These are phyloP conservation scores for Camarhynchus parvulus DNA, from an alignment of 2,113 vertebrate species.

Conservation along the genomic window DNA sequence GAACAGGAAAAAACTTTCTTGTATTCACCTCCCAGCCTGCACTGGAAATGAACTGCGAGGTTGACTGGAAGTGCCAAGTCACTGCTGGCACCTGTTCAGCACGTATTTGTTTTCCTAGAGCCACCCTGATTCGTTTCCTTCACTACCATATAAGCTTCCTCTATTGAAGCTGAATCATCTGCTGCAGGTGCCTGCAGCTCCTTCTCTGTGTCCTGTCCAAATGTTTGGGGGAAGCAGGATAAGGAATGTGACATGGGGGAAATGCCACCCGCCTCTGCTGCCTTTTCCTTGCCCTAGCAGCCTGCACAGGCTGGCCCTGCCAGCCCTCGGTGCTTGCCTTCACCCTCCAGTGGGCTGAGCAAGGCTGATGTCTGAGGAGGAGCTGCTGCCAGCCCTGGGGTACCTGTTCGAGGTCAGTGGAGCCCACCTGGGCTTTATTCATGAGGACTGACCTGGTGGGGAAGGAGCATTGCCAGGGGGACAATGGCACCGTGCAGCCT, in stretches of 20 bases:
- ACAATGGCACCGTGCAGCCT: not conserved
- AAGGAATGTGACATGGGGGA: not conserved
- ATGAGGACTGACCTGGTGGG: constrained; percentile 21
- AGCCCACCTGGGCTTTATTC: constrained; percentile 33
- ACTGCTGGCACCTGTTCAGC: constrained; percentile 65
- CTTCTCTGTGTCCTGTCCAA: constrained; percentile 42
- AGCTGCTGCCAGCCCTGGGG: constrained; percentile 10
- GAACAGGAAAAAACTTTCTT: not conserved
- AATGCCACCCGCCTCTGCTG: not conserved
- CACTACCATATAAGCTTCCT: constrained; percentile 52
- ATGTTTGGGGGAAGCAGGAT: constrained; percentile 21
- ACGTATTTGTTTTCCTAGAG: constrained; percentile 71
- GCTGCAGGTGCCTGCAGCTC: constrained; percentile 66
- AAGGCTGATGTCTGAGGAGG: not conserved
- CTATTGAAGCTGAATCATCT: constrained; percentile 66
- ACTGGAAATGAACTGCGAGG: constrained; percentile 49
- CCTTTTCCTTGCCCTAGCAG: constrained; percentile 17
- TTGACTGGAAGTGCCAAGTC: constrained; percentile 71
- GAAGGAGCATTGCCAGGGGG: constrained; percentile 7
- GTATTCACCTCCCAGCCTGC: constrained; percentile 40
- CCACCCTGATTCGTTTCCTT: constrained; percentile 73
- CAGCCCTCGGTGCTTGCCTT: not conserved
- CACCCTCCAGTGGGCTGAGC: constrained; percentile 21
- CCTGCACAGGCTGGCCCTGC: not conserved
- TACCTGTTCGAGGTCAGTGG: constrained; percentile 32